Evolutionary conservation across 2,797 vertebrate species (phyloP), one percentile per base, ranked within the genome.

Genomic region (Phrynocephalus vlangalii): DNA sequence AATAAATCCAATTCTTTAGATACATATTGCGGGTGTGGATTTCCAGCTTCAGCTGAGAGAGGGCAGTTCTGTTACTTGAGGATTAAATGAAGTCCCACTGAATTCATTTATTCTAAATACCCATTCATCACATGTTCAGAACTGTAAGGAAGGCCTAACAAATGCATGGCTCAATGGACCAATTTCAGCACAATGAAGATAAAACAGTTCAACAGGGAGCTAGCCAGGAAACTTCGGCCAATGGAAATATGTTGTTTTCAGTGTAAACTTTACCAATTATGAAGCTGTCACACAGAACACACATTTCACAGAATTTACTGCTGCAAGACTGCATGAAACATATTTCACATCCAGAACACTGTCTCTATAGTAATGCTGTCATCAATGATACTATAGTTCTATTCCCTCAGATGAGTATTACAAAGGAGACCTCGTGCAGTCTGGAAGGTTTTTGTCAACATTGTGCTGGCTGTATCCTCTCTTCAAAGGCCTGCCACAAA

Each of bases 61-160:
- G 52, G 52, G 52, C 52, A 3, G 8, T 56, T 56, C 52, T 56
- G 13, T 56, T 56, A 56, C 52, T 56, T 13, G 9, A 56, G 8
- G 6, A 56, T 56, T 56, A 6, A 10, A 56, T 11, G 52, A 56
- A 56, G 13, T 18, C 30, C 50, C 30, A 63, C 63, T 60, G 71
- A 75, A 75, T 50, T 7, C 11, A 26, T 82, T 78, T 76, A 13
- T 16, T 60, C 22, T 22, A 87, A 87, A 85, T 82, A 11, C 73
- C 60, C 6, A 83, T 44, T 0, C 18, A 81, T 18, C 4, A 86
- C 80, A 56, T 28, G 24, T 26, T 15, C 22, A 30, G 4, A 71
- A 77, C 48, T 0, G 0, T 60, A 1, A 33, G 63, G 68, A 0
- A 0, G 28, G 0, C 52, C 50, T 83, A 75, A 80, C 4, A 82